Conservation (phyloP, 2,888 invertebrate species). For the Ectemnius continuus region DNA sequence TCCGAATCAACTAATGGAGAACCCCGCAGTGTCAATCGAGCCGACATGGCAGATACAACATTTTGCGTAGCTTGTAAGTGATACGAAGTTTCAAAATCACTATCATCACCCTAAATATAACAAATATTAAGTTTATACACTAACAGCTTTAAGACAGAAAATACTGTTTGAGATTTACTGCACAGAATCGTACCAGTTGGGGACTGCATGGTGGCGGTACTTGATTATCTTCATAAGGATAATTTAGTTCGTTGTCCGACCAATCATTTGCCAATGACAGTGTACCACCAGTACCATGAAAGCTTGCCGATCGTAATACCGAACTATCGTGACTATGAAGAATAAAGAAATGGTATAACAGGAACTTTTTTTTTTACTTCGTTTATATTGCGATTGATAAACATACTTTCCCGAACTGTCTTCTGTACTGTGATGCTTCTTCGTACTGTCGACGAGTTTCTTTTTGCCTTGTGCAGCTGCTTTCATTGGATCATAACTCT, state of each 20-base stretch:
- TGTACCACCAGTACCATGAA: conserved; percentile 76
- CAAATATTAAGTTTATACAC: conserved; percentile 5
- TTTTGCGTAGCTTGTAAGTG: conserved; percentile 79
- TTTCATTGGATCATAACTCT: conserved; percentile 96
- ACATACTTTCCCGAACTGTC: conserved; percentile 70
- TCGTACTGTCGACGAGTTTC: conserved; percentile 76
- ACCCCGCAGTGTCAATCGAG: conserved; percentile 67
- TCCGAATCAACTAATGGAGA: conserved; percentile 74
- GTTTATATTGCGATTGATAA: not conserved
- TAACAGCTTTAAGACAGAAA: not conserved
- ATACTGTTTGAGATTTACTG: not conserved
- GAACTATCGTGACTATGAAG: conserved; percentile 71
- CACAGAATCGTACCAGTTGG: conserved; percentile 56
- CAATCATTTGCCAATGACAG: conserved; percentile 70
- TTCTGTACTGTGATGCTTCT: conserved; percentile 69
- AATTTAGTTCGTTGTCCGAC: conserved; percentile 69
- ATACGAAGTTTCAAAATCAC: conserved; percentile 77
- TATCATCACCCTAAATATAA: conserved; percentile 68
- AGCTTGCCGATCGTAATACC: conserved; percentile 78
- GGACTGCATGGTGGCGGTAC: conserved; percentile 69
- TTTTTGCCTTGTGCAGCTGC: conserved; percentile 93
- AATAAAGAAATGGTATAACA: not conserved
- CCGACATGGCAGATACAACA: conserved; percentile 80
- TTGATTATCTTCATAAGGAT: conserved; percentile 56
- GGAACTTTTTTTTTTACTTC: not conserved